Evolutionary conservation across 2,113 vertebrate genomes (phyloP), one percentile per base, ranked within the genome.

Genomic region (Siniperca chuatsi): DNA sequence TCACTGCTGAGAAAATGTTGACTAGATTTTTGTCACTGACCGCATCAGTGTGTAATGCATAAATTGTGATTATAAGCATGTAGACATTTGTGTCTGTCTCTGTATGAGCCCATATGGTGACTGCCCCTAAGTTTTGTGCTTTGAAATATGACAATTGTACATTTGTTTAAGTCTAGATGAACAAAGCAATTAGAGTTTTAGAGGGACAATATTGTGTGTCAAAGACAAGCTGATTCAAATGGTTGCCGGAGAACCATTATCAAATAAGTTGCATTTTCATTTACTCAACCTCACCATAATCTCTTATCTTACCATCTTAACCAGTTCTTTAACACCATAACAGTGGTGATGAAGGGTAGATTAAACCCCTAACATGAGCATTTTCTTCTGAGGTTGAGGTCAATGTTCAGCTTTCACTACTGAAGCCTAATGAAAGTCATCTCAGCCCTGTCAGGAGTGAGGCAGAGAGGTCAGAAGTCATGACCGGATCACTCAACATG

Each of bases 401-500:
- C 12, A 46, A 20, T 69, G 25, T 44, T 75, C 44, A 70, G 62
- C 80, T 87, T 75, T 82, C 25, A 78, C 29, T 25, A 29, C 8
- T 75, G 60, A 60, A 66, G 61, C 44, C 64, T 80, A 78, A 83
- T 90, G 61, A 87, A 90, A 76, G 73, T 84, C 87, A 58, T 66
- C 35, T 72, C 18, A 20, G 64, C 20, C 44, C 64, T 80, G 81
- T 78, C 79, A 68, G 44, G 13, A 16, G 15, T 25, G 50, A 78
- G 46, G 25, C 40, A 21, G n/a, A n/a, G 11, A 57, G 66, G 83
- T 88, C 79, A 86, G 23, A 79, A 48, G 88, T 67, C 75, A 21
- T 21, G 86, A 89, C 89, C 54, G 35, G n/a, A 75, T 90, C 85
- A 87, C 52, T 86, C 86, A 54, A 52, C 61, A 21, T 76, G 78